Conservation (phyloP, 2,797 vertebrate species). For the Gymnocypris eckloni region DNA sequence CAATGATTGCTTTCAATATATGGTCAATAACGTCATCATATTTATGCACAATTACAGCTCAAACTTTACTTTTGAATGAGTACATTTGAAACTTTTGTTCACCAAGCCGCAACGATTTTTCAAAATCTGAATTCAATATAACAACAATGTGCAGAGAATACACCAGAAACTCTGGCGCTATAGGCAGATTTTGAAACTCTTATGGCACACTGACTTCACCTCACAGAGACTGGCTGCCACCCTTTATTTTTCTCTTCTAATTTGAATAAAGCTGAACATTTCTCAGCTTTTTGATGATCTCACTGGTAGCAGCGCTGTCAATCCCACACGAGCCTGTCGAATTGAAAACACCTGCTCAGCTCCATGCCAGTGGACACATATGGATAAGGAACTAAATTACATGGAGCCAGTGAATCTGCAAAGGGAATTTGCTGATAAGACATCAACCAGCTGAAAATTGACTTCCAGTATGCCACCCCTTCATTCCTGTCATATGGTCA, state of each 20-base stretch:
- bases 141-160: not conserved
- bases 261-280: constrained; percentile 16
- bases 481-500: constrained; percentile 4
- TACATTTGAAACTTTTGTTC: not conserved
- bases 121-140: constrained; percentile 15
- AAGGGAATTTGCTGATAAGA: not conserved
- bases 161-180: not conserved
- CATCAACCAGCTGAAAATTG: not conserved
- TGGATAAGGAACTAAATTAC: constrained; percentile 1
- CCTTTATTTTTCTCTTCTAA: not conserved
- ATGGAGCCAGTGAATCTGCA: not conserved
- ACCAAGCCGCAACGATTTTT: not conserved
- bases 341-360: not conserved
- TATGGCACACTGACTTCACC: not conserved
- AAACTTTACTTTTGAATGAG: not conserved
- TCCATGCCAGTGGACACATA: constrained; percentile 6
- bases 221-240: not conserved
- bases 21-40: not conserved
- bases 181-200: not conserved
- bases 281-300: not conserved
- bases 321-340: not conserved
- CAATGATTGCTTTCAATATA: constrained; percentile 6
- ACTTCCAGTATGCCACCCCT: constrained; percentile 9
- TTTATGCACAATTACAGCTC: not conserved
- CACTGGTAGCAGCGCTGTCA: constrained; percentile 1